These are phyloP conservation scores for Ypsolopha scabrella DNA, from an alignment of 2,888 invertebrate genomes.

Conservation along the genomic window DNA sequence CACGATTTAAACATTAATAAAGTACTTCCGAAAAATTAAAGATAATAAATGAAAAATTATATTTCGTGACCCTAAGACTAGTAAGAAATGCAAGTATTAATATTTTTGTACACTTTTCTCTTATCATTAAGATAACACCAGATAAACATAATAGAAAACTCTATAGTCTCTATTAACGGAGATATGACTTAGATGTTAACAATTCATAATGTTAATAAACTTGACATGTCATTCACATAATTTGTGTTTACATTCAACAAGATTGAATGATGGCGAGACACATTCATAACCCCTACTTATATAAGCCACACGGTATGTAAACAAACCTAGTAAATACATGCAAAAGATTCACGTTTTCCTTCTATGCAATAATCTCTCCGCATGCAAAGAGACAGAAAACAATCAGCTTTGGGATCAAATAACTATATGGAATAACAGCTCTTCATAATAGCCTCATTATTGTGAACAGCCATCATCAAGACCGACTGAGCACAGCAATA, in stretches of 20 bases:
- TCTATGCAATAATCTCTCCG: background rate
- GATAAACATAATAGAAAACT: conserved; percentile 57
- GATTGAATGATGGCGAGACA: conserved; percentile 19
- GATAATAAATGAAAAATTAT: conserved; percentile 3
- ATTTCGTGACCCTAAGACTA: conserved; percentile 64
- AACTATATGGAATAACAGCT: background rate
- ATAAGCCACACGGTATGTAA: background rate
- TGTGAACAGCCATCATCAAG: background rate
- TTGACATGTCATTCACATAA: conserved; percentile 16
- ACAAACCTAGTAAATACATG: background rate
- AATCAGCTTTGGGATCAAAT: background rate
- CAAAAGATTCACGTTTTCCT: background rate
- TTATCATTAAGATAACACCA: conserved; percentile 65
- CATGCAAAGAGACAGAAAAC: background rate
- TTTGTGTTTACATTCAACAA: conserved; percentile 26
- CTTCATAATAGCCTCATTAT: background rate
- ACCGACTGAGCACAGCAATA: background rate
- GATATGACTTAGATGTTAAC: conserved; percentile 65
- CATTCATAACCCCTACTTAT: conserved; percentile 12
- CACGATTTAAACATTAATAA: background rate
- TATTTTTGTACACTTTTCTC: conserved; percentile 64
- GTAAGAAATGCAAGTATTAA: conserved; percentile 62
- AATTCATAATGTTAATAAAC: conserved; percentile 24
- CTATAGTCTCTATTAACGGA: conserved; percentile 43
- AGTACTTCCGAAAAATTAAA: conserved; percentile 2